Base-by-base conservation (phyloP, 2,113 vertebrate genomes). In the Leucopsar rothschildi region DNA sequence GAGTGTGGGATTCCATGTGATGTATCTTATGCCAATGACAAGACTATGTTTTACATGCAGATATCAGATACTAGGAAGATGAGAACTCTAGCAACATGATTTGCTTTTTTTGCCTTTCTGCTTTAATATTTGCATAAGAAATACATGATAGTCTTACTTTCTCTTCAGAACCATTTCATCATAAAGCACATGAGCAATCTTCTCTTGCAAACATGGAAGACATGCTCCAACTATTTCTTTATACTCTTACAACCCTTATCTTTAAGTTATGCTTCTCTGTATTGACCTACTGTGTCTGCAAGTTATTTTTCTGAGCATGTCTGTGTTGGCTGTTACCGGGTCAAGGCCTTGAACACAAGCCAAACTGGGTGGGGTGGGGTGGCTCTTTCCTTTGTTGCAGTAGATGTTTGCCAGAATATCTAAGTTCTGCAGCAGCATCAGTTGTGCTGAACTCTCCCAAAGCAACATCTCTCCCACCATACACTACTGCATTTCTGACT, bases 291-390 rank as follows among this genome's bases (percentile, higher is more conserved):
- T 82, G 56, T 69, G 90, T 68, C 71, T 94, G 44, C 35, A 83
- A 77, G 39, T 87, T 95, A 92, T 96, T 93, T 96, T 96, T 95
- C 83, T 86, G 69, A 89, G 82, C 59, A 33, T 78, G 69, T 68
- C 80, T 70, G 33, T 84, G 35, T 75, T 81, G 80, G 24, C 68
- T 79, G 69, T 92, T 85, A 86, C 55, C 85, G 66, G 55, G 85
- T 91, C 93, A 94, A 88, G 87, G 88, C 44, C 66, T 73, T 92
- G 94, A 68, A 85, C 68, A 27, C 29, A 85, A 89, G 91, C 90
- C 93, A 97, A 22, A 71, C 50, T 82, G 31, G 87, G 6, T 53
- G 59, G 42, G 12, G 59, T 39, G 12, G 47, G 64, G 47, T 37
- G 52, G 52, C 72, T 82, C 40, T 94, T 92, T 87, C 84, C 90